Base-by-base conservation (phyloP, 2,797 vertebrate genomes). In the Sebastes steindachneri region DNA sequence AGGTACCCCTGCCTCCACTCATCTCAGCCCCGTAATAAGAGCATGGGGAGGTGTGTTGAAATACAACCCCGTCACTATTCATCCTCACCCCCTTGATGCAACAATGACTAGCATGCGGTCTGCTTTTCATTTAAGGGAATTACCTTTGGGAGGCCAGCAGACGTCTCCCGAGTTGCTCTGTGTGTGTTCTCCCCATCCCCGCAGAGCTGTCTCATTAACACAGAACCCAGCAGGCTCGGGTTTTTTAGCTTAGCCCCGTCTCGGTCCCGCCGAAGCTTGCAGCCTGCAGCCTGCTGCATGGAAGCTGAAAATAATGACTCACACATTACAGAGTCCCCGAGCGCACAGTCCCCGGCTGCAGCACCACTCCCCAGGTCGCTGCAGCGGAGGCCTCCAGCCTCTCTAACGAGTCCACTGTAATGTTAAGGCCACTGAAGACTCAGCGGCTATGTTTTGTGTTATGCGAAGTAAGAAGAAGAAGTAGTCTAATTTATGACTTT, bases 121-220 rank as follows among this genome's bases (percentile, higher is more conserved):
- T 96, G 95, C 94, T 95, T 95, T 95, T 95, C 90, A 95, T 96
- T 96, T 95, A 92, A 88, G 82, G 80, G 93, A 94, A 94, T 94
- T 93, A 94, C 94, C 93, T 92, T 91, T 76, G 90, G 92, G 93
- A 93, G 91, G 91, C 90, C 87, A 77, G 89, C 89, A 93, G 93
- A 92, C 91, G 67, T 93, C 92, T 94, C 92, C 90, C 33, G 90
- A 91, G 90, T 83, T 73, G 85, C 93, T 93, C 86, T 73, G 93
- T 95, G 95, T 95, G 94, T 94, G 95, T 95, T 95, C 94, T 84
- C 79, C 87, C 88, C 88, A 89, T 93, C 93, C 93, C 94, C 64
- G 92, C 92, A 87, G 95, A 90, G 95, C 88, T 94, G 90, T 91
- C 93, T 95, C 95, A 95, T 95, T 95, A 95, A 94, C 93, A 89